These are phyloP conservation scores for Lymantria monacha DNA, from an alignment of 2,888 invertebrate species.

Conservation along the genomic window DNA sequence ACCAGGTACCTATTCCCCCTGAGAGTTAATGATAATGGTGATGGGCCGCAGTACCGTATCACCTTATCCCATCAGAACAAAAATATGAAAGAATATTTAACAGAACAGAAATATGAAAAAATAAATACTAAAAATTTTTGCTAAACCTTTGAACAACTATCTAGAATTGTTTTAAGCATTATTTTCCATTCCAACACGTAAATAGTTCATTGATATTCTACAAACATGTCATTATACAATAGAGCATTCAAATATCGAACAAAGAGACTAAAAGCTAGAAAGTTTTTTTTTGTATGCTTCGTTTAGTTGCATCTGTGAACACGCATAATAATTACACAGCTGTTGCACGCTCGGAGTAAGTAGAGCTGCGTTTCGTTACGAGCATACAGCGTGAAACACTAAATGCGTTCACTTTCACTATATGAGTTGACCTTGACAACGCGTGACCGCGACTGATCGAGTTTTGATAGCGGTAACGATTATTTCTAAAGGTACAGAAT, in stretches of 20 bases:
- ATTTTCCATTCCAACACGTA: no score
- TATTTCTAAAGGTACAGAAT: neutral
- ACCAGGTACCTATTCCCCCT: no score
- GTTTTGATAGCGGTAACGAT: constrained; percentile 17
- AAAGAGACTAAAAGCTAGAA: constrained; percentile 16
- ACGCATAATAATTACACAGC: neutral
- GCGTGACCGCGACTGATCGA: constrained; percentile 42
- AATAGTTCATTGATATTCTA: neutral
- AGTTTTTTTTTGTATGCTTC: constrained; percentile 13
- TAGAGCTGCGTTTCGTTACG: constrained; percentile 19
- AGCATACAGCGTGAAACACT: constrained; percentile 12
- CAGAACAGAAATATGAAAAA: no score
- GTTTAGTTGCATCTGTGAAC: constrained; percentile 10
- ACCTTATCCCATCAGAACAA: no score
- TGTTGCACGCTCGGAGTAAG: neutral
- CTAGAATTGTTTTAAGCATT: no score
- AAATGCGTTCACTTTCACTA: constrained; percentile 44
- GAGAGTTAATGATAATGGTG: no score
- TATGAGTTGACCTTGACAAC: constrained; percentile 49
- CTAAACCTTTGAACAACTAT: no score
- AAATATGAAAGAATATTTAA: no score
- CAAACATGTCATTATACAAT: neutral
- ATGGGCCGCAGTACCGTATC: no score
- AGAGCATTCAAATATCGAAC: constrained; percentile 20
- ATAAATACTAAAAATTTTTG: no score